Percentiles rank a stretch among this genome's conserved stretches.
These are phyloP conservation scores for Chionomys nivalis DNA, from an alignment of 2,113 vertebrate genomes.

Conservation along the genomic window DNA sequence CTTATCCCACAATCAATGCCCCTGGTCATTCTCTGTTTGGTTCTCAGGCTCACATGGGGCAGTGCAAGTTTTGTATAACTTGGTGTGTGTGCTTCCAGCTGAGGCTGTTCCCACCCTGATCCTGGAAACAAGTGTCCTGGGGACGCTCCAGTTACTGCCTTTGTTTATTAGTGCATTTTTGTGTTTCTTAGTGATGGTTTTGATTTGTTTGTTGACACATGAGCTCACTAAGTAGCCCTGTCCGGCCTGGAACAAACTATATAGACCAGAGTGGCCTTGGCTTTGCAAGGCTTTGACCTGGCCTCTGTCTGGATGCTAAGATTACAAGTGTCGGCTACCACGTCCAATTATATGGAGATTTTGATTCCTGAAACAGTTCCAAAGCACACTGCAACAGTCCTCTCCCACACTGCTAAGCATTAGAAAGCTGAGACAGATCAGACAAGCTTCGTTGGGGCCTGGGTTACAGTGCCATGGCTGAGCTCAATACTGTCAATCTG, in stretches of 20 bases:
- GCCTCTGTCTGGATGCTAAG: background rate
- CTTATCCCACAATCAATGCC: background rate
- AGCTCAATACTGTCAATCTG: background rate
- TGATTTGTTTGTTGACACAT: background rate
- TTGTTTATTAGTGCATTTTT: background rate
- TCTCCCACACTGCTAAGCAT: too few relatives aligned
- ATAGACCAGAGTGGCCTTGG: background rate
- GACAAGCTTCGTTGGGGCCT: rapidly evolving
- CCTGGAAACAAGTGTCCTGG: background rate
- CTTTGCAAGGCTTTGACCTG: background rate
- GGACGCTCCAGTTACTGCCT: too few relatives aligned
- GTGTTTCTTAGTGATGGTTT: background rate
- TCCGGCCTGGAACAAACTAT: background rate
- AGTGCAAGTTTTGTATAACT: background rate
- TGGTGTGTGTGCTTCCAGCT: background rate
- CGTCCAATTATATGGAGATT: background rate
- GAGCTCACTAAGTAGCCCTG: background rate
- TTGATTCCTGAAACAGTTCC: background rate
- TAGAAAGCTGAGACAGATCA: background rate
- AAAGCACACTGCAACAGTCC: background rate
- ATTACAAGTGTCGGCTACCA: background rate
- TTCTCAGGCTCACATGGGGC: background rate
- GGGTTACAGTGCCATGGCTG: background rate
- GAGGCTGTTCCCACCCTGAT: background rate
- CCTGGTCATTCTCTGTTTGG: too few relatives aligned